These are phyloP conservation scores for Ernsta delagoae DNA, from an alignment of 2,888 invertebrate species.

Conservation along the genomic window DNA sequence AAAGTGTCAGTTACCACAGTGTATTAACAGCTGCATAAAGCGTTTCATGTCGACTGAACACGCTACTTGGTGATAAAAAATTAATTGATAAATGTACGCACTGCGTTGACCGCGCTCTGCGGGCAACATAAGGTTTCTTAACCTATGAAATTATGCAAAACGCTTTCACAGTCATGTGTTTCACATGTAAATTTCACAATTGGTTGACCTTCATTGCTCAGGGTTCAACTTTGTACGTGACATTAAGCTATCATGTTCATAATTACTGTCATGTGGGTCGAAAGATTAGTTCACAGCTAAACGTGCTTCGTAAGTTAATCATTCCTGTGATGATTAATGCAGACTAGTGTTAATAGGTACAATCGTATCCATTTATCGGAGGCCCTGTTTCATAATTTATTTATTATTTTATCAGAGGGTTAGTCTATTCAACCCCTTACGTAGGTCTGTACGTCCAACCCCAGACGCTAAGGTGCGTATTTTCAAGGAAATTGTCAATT, in stretches of 20 bases:
- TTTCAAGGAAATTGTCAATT: too few relatives aligned
- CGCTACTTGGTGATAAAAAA: conserved; percentile 44
- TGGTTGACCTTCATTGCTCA: conserved; percentile 44
- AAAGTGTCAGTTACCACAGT: conserved; percentile 31
- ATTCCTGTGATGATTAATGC: background rate
- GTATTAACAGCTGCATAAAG: conserved; percentile 14
- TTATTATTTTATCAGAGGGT: too few relatives aligned
- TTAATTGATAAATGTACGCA: conserved; percentile 48
- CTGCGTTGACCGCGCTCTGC: conserved; percentile 36
- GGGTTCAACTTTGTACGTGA: conserved; percentile 53
- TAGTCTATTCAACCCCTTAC: too few relatives aligned
- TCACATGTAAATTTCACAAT: conserved; percentile 56
- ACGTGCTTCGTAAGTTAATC: conserved; percentile 14
- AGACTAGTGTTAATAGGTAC: background rate
- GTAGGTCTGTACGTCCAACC: too few relatives aligned
- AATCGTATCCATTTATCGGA: too few relatives aligned
- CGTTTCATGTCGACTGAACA: conserved; percentile 37
- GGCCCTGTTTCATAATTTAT: too few relatives aligned
- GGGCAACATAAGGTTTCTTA: conserved; percentile 55
- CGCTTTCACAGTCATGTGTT: conserved; percentile 52
- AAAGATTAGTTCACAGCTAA: conserved; percentile 39
- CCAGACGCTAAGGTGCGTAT: too few relatives aligned
- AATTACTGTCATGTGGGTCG: conserved; percentile 42
- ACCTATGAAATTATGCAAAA: conserved; percentile 60
- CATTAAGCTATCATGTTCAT: conserved; percentile 47